A percentile compares a stretch with the other conserved stretches of the same genome.
These are phyloP conservation scores for Xiphorhynchus elegans DNA, from an alignment of 2,113 vertebrate species.

Conservation along the genomic window DNA sequence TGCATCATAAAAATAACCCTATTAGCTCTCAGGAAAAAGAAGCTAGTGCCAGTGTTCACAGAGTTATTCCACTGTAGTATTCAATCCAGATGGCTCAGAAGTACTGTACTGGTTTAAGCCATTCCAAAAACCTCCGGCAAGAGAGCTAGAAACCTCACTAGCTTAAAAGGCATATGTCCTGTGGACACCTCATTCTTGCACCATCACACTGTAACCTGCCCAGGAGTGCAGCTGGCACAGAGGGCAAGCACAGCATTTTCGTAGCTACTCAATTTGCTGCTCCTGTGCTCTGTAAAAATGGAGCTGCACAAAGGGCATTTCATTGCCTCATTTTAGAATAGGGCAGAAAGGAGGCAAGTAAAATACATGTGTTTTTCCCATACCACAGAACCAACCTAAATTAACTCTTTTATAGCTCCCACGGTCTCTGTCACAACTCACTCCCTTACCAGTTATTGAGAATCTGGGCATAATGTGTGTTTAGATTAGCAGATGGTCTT, in stretches of 20 bases:
- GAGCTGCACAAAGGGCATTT: not conserved
- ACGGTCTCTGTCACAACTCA: not conserved
- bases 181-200: not conserved
- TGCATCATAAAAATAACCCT: not conserved
- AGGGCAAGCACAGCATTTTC: not conserved
- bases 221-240: not conserved
- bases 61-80: not conserved
- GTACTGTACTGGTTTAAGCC: not conserved
- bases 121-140: not conserved
- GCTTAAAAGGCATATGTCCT: not conserved
- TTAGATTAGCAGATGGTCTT: not conserved
- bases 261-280: not conserved
- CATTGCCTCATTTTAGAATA: not conserved
- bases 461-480: not conserved
- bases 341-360: not conserved
- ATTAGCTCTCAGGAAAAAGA: not conserved
- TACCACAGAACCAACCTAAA: not conserved
- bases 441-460: not conserved
- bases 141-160: not conserved
- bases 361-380: not conserved
- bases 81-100: not conserved
- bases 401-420: not conserved
- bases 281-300: not conserved
- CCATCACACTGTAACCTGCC: not conserved
- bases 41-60: not conserved